Base-by-base conservation (phyloP, 2,113 vertebrate species). In the Limnothrissa miodon region DNA sequence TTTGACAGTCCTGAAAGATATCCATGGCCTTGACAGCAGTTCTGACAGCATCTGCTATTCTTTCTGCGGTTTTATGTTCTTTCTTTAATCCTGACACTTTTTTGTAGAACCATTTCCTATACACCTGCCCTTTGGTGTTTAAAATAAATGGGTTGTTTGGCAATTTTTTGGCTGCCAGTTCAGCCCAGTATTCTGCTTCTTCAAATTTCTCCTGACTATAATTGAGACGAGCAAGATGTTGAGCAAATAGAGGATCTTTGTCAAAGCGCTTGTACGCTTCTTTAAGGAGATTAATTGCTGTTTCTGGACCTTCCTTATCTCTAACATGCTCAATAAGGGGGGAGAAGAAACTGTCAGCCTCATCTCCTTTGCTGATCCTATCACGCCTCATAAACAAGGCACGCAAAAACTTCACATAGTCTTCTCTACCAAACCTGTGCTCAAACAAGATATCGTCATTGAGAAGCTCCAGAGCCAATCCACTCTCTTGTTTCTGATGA, bases 51-150 rank as follows among this genome's bases (percentile, higher is more conserved):
- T 91, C 78, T 36, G 83, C 84, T 62, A 83, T 90, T 7, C 21
- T 89, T 36, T 93, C 87, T 0, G 81, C 82, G 0, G 87, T 93
- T 81, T 90, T 90, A 0, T 21, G 84, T 39, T 83, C 10, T 6
- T 86, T 85, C 19, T 84, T 89, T 0, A 93, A 80, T 45, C 90
- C 79, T 85, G 95, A 94, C 0, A 91, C 88, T 82, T 89, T 93
- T 7, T 86, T 89, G 84, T 78, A 81, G 62, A 96, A 96, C 95
- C 94, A 95, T 79, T 85, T 94, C 82, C 2, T 95, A 79, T 96
- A 96, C 21, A 97, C 95, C 19, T 96, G 95, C 0, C 96, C 96
- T 90, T 95, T 95, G 78, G 96, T 97, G 84, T 96, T 93, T 0
- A 96, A 91, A 87, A 97, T 95, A 36, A 85, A 96, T 0, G 96